A percentile compares a stretch with the other conserved stretches of the same genome.
Conservation (phyloP, 2,797 vertebrate genomes). For the Diceros bicornis region DNA sequence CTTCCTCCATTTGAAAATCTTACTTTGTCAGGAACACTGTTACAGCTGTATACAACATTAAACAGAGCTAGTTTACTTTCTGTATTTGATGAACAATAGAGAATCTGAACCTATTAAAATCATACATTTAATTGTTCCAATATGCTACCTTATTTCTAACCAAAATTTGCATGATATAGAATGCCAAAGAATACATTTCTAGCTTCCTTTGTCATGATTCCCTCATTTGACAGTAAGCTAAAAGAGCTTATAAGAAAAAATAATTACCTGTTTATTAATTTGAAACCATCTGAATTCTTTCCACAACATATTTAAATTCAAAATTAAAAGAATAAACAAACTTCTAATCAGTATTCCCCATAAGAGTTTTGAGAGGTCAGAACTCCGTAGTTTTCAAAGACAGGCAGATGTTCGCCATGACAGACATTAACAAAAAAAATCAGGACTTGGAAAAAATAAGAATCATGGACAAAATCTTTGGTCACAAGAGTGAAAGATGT, state of each 20-base stretch:
- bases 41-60: constrained; percentile 67
- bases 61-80: constrained; percentile 74
- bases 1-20: constrained; percentile 68
- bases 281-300: constrained; percentile 76
- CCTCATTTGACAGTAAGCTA: constrained; percentile 63
- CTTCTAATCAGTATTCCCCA: constrained; percentile 84
- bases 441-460: constrained; percentile 79
- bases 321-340: constrained; percentile 85
- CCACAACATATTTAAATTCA: constrained; percentile 79
- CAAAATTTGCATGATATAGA: constrained; percentile 71
- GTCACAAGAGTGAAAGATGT: constrained; percentile 84
- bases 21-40: constrained; percentile 63
- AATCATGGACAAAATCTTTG: constrained; percentile 84
- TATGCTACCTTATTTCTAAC: constrained; percentile 79
- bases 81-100: constrained; percentile 70
- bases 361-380: constrained; percentile 81
- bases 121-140: constrained; percentile 75
- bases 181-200: constrained; percentile 59
- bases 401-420: constrained; percentile 80
- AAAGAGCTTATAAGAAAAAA: constrained; percentile 54
- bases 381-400: constrained; percentile 83
- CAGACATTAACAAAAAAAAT: constrained; percentile 73
- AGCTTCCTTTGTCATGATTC: constrained; percentile 62
- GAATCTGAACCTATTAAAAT: constrained; percentile 71
- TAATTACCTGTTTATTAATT: constrained; percentile 71